Percentiles rank a stretch among this genome's conserved stretches.
These are phyloP conservation scores for Agrotis exclamationis DNA, from an alignment of 2,888 invertebrate genomes.

Conservation along the genomic window DNA sequence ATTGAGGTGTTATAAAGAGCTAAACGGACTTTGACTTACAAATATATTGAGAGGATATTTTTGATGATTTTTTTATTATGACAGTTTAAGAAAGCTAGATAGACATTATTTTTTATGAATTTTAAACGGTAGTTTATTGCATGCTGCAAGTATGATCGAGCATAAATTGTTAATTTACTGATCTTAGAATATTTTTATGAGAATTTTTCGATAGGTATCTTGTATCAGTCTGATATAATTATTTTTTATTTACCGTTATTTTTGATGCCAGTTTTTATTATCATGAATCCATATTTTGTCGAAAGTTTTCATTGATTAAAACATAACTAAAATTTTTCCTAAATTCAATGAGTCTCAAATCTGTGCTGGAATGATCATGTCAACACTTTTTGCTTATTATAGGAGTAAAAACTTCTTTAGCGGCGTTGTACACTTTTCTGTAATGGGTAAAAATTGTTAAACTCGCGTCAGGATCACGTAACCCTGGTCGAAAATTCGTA, in stretches of 20 bases:
- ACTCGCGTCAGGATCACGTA: no score
- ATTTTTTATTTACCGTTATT: background rate
- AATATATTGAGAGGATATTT: background rate
- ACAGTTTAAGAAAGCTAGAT: conserved; percentile 21
- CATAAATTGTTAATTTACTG: background rate
- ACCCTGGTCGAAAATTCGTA: no score
- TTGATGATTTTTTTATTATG: conserved; percentile 17
- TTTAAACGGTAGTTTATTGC: conserved; percentile 24
- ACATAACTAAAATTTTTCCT: conserved; percentile 1
- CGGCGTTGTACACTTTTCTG: no score
- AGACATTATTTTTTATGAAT: conserved; percentile 10
- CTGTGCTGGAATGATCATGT: no score
- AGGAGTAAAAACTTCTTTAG: no score
- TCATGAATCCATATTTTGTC: no score
- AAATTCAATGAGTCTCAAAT: background rate
- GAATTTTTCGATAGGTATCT: no score
- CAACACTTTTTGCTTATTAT: no score
- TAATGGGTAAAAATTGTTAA: no score
- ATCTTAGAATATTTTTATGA: background rate
- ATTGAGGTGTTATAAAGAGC: conserved; percentile 25
- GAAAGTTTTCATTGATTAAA: background rate
- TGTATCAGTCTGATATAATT: no score
- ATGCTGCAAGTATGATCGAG: background rate
- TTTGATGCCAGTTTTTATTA: no score
- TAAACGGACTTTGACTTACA: conserved; percentile 9